Conservation (phyloP, 2,797 vertebrate genomes). For the Centropyge bicolor region DNA sequence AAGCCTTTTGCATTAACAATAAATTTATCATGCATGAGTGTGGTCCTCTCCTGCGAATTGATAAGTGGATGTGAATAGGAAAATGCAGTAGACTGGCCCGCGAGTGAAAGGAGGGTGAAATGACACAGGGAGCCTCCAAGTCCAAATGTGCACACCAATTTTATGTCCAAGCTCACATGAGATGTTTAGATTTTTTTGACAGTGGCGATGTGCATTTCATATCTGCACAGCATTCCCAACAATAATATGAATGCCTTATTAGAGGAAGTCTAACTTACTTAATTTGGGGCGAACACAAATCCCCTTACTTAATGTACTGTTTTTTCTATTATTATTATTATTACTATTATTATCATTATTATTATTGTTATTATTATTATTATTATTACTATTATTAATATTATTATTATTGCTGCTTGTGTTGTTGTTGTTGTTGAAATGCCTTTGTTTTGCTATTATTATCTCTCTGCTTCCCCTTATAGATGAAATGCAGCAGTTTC, state of each 20-base stretch:
- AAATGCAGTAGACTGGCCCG: constrained; percentile 62
- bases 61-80: constrained; percentile 77
- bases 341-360: constrained; percentile 18
- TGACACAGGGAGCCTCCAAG: constrained; percentile 22
- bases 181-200: constrained; percentile 7
- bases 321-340: constrained; percentile 34
- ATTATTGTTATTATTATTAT: constrained; percentile 34
- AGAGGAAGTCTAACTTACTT: constrained; percentile 13
- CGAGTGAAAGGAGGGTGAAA: constrained; percentile 46
- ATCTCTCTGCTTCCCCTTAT: constrained; percentile 76
- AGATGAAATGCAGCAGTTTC: constrained; percentile 83
- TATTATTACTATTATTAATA: constrained; percentile 23
- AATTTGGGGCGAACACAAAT: constrained; percentile 12
- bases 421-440: constrained; percentile 61
- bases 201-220: neutral
- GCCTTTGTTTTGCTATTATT: constrained; percentile 82
- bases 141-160: constrained; percentile 55
- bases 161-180: constrained; percentile 26
- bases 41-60: constrained; percentile 74
- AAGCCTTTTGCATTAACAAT: constrained; percentile 86
- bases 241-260: neutral
- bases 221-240: neutral
- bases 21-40: constrained; percentile 82
- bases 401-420: constrained; percentile 13
- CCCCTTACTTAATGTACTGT: constrained; percentile 22